Evolutionary conservation across 2,888 invertebrate genomes (phyloP), one percentile per base, ranked within the genome.

Genomic region (Miltochrista miniata): DNA sequence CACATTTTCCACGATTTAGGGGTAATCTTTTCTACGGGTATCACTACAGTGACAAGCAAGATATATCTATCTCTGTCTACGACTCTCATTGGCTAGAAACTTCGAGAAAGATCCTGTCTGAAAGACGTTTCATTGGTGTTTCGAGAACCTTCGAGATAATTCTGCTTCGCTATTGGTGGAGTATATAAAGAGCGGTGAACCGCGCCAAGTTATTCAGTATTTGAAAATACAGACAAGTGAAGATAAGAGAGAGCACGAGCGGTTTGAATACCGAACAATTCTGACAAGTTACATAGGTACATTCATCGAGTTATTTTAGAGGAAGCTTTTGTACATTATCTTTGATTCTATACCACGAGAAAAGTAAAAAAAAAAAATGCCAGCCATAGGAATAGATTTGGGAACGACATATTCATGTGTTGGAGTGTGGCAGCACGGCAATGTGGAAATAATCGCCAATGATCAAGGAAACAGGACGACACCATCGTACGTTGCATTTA

Each of bases 361-460:
- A 24, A 24, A 24, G 18, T 24, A 24, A 24, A 54, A 56, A 56
- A 41, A 34, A 49, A 59, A 10, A 10, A 89, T 87, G 89, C 85
- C 87, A 79, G 87, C 87, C 59, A 79, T 88, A 42, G 88, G 87
- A 83, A 89, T 87, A 61, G 87, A 97, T 92, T 93, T 97, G 78
- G 97, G 97, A 70, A 97, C 97, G 34, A 97, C 97, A 7, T 97
- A 96, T 83, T 97, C 96, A 33, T 96, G 96, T 76, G 96, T 96
- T 41, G 96, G 96, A 68, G 96, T 96, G n/a, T 96, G 95, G 93
- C 95, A 96, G 77, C 94, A 96, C 75, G 95, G 95, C 53, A 95
- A 95, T 81, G 96, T 96, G 56, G 96, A 96, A 79, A 96, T 96
- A 78, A 96, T 97, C 76, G 96, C 97, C 51, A 97, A 97, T 79